Evolutionary conservation across 1,140 invertebrate genomes (phyloP).

Genomic region (Camponotus floridanus): DNA sequence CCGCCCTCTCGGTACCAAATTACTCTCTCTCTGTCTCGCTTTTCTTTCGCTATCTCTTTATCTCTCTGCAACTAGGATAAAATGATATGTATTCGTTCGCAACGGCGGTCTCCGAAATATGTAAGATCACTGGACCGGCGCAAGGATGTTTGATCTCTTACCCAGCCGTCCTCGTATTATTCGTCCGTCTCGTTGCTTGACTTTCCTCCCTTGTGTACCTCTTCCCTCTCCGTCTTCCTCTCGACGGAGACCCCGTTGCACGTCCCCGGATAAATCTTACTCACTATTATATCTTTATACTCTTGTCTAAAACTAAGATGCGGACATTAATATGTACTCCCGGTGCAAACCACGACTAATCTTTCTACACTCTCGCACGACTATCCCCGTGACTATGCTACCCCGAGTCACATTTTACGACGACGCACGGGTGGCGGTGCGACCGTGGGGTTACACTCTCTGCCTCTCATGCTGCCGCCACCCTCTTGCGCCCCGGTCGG

Average conservation of each 20-base stretch:
- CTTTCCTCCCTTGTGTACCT: conserved; percentile 8
- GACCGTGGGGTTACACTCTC: conserved; percentile 61
- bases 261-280: conserved; percentile 28
- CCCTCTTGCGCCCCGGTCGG: conserved; percentile 51
- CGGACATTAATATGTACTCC: conserved; percentile 27
- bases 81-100: conserved; percentile 61
- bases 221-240: not conserved
- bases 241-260: conserved; percentile 38
- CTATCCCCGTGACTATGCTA: conserved; percentile 44
- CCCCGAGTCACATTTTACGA: conserved; percentile 59
- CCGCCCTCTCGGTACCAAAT: not conserved
- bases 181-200: conserved; percentile 20
- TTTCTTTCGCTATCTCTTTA: not conserved
- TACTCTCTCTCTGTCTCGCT: not conserved
- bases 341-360: conserved; percentile 35
- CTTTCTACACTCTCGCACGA: conserved; percentile 44
- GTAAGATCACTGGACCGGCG: not conserved
- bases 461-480: conserved; percentile 51
- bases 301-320: conserved; percentile 44
- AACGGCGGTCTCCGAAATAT: conserved; percentile 22
- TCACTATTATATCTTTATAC: conserved; percentile 31
- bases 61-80: conserved; percentile 49
- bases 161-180: conserved; percentile 20
- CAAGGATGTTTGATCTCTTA: conserved; percentile 33
- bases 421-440: conserved; percentile 56